Evolutionary conservation across 2,797 vertebrate species (phyloP).

Genomic region (Argentina silus): DNA sequence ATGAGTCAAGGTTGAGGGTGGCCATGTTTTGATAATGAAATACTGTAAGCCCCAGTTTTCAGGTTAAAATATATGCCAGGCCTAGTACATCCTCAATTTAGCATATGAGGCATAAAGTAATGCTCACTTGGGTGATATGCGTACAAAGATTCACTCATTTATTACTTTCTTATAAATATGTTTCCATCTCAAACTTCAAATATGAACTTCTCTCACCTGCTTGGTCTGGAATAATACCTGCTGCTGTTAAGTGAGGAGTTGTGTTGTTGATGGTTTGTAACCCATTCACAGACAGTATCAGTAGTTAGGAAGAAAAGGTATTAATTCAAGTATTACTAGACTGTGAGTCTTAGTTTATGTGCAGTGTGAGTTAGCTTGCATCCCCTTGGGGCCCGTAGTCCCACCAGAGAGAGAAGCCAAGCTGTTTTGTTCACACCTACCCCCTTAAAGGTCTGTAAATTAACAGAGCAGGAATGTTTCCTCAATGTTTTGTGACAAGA

Average conservation of each 20-base stretch:
- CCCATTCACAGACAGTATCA: too few relatives aligned
- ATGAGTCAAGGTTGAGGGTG: neutral
- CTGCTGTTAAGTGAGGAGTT: too few relatives aligned
- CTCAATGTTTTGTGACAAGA: neutral
- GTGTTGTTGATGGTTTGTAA: too few relatives aligned
- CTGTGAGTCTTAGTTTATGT: neutral
- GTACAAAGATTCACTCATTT: too few relatives aligned
- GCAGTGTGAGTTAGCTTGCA: neutral
- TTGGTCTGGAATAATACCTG: too few relatives aligned
- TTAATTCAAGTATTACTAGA: too few relatives aligned
- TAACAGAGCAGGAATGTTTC: neutral
- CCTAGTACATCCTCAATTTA: neutral
- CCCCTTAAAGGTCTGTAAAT: neutral
- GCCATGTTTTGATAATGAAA: neutral
- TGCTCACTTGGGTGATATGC: too few relatives aligned
- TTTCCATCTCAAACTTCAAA: too few relatives aligned
- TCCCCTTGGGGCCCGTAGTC: neutral
- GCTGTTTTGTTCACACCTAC: neutral
- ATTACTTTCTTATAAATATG: too few relatives aligned
- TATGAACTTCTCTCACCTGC: too few relatives aligned
- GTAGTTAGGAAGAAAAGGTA: too few relatives aligned
- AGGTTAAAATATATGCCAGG: neutral
- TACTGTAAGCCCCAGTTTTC: neutral
- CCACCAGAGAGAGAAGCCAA: neutral
- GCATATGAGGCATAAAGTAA: neutral